These are phyloP conservation scores for Aphyosemion australe DNA, from an alignment of 2,113 vertebrate species.

Conservation along the genomic window DNA sequence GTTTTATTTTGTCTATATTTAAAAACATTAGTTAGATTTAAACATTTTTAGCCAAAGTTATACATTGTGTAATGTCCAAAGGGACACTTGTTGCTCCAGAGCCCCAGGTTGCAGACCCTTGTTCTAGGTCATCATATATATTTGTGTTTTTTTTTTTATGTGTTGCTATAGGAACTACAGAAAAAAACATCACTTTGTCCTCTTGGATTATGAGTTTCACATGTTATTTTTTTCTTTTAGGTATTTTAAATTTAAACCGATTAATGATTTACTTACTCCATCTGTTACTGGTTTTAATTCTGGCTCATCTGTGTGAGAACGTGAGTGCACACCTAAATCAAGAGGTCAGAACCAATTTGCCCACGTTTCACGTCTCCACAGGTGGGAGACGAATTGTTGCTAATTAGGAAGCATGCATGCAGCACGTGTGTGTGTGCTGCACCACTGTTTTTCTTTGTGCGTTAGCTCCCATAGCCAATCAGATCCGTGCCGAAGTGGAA, in stretches of 20 bases:
- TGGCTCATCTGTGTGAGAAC: not conserved
- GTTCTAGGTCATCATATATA: too few relatives aligned
- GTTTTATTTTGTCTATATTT: too few relatives aligned
- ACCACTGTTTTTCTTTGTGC: not conserved
- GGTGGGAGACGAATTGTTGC: not conserved
- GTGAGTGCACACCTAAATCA: not conserved
- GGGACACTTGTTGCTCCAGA: too few relatives aligned
- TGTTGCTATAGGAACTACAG: too few relatives aligned
- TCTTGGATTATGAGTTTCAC: too few relatives aligned
- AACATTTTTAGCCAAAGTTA: too few relatives aligned
- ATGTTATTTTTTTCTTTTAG: too few relatives aligned
- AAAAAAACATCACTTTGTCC: too few relatives aligned
- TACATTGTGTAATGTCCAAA: too few relatives aligned
- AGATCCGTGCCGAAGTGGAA: conserved; percentile 25
- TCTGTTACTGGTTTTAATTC: not conserved
- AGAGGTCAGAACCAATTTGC: not conserved
- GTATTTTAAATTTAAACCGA: not conserved
- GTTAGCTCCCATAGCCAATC: conserved; percentile 24
- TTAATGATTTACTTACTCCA: not conserved
- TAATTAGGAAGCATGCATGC: not conserved
- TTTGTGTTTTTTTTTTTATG: too few relatives aligned
- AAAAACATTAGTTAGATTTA: too few relatives aligned
- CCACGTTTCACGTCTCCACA: conserved; percentile 3
- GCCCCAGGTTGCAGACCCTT: too few relatives aligned
- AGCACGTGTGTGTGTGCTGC: not conserved